These are phyloP conservation scores for Copidosoma floridanum DNA, from an alignment of 1,140 invertebrate genomes.

Conservation along the genomic window DNA sequence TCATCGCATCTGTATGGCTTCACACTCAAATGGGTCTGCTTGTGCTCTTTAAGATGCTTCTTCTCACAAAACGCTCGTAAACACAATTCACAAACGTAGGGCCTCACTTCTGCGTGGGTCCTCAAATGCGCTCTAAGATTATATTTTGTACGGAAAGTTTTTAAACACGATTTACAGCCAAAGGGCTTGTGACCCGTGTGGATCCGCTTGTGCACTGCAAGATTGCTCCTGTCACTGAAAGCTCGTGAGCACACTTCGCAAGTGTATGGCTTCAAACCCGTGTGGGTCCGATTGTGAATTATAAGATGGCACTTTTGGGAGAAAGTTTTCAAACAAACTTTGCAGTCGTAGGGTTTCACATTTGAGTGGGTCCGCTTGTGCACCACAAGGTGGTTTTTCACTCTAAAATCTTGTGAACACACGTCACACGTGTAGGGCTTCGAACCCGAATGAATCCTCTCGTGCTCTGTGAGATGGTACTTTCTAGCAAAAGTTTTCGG, in stretches of 20 bases:
- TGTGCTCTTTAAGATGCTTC: too few species aligned
- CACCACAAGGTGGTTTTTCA: constrained; percentile 64
- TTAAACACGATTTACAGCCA: too few species aligned
- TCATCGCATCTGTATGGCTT: too few species aligned
- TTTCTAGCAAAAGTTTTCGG: too few species aligned
- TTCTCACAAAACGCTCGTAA: too few species aligned
- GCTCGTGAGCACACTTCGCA: constrained; percentile 60
- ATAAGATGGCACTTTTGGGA: constrained; percentile 67
- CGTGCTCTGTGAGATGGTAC: constrained; percentile 61
- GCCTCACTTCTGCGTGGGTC: too few species aligned
- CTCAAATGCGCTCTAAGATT: too few species aligned
- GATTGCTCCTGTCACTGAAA: constrained; percentile 51
- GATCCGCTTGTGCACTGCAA: constrained; percentile 44
- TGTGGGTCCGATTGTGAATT: constrained; percentile 69
- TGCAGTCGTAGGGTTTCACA: constrained; percentile 58
- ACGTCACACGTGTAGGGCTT: constrained; percentile 64
- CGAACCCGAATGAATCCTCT: constrained; percentile 60
- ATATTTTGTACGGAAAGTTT: too few species aligned
- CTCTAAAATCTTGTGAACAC: constrained; percentile 75
- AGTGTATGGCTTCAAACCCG: constrained; percentile 61
- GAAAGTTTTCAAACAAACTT: constrained; percentile 74
- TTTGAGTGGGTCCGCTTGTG: constrained; percentile 59
- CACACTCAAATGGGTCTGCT: too few species aligned
- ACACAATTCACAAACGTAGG: too few species aligned
- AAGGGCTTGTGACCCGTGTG: too few species aligned